Conservation (phyloP, 2,797 vertebrate species). For the Argya squamiceps region DNA sequence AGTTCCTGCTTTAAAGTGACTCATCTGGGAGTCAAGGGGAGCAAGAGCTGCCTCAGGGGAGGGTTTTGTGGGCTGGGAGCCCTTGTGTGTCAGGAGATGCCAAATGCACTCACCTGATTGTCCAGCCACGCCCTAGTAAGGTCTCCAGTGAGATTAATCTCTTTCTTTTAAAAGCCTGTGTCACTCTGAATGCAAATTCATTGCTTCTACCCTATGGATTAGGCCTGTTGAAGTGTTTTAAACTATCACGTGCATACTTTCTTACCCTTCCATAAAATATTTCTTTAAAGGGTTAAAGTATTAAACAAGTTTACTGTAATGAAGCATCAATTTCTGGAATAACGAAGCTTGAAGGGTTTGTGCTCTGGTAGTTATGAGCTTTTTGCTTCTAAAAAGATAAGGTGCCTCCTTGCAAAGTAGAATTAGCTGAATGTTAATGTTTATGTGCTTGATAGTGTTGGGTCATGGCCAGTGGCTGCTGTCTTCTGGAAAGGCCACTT, state of each 20-base stretch:
- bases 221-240: background rate
- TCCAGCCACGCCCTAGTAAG: background rate
- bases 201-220: background rate
- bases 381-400: conserved; percentile 31
- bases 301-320: background rate
- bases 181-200: background rate
- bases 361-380: background rate
- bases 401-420: background rate
- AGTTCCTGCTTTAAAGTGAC: background rate
- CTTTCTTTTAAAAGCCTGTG: background rate
- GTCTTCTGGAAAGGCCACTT: background rate
- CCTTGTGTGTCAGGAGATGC: background rate
- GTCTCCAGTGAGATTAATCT: background rate
- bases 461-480: background rate
- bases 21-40: background rate
- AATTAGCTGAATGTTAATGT: background rate
- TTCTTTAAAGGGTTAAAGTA: conserved; percentile 23
- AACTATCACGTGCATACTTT: background rate
- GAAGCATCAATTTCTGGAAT: conserved; percentile 14
- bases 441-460: background rate
- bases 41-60: background rate
- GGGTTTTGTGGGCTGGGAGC: background rate
- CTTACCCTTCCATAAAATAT: background rate
- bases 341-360: conserved; percentile 12
- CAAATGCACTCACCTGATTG: background rate